Percentiles rank a stretch among this genome's conserved stretches.
phyloP scores from a whole-genome alignment of 2,888 invertebrate species.

The Agonum fuliginosum region DNA sequence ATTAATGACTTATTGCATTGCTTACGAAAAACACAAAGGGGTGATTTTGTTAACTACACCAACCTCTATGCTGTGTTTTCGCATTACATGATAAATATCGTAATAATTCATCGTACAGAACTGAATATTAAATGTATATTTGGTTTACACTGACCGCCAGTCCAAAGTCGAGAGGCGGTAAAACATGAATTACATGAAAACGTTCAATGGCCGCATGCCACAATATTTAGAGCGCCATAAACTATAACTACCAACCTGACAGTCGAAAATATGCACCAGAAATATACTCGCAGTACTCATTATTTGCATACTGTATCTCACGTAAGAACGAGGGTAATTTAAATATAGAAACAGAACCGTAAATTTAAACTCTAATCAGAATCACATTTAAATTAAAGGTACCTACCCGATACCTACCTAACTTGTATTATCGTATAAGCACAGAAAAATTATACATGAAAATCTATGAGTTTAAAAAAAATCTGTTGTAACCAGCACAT shows the following conservation, averaged over 20 bases:
- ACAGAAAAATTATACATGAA: no score
- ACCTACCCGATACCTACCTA: no score
- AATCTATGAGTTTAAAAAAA: no score
- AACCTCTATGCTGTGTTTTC: neutral
- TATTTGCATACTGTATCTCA: neutral
- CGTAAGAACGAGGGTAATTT: no score
- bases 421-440: no score
- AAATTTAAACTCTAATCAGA: no score
- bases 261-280: constrained; percentile 15
- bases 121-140: constrained; percentile 28
- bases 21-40: no score
- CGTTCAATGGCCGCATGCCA: constrained; percentile 13
- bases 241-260: neutral
- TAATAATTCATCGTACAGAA: constrained; percentile 21
- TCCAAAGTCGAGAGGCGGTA: constrained; percentile 9
- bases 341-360: no score
- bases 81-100: constrained; percentile 22
- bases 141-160: constrained; percentile 1
- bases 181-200: constrained; percentile 27
- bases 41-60: neutral
- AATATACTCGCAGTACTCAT: no score
- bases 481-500: no score
- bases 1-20: no score
- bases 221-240: constrained; percentile 28
- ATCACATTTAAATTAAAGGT: no score